Conservation (phyloP, 2,888 invertebrate species). For the Zygaena filipendulae region DNA sequence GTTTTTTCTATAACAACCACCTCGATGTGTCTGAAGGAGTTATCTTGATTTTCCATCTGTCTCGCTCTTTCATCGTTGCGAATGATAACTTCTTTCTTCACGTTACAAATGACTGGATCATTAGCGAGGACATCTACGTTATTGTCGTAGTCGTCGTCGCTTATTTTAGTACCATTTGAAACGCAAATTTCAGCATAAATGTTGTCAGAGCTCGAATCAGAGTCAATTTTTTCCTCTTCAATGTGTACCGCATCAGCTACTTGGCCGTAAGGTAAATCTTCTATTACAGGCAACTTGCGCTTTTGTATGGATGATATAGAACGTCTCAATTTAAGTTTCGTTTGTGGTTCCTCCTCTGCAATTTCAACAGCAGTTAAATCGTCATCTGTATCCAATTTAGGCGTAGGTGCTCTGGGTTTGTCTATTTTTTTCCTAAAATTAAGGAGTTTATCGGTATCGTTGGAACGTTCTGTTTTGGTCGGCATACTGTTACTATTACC, state of each 20-base stretch:
- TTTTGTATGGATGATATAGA: conserved; percentile 66
- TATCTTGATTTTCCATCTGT: conserved; percentile 56
- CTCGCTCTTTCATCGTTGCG: conserved; percentile 57
- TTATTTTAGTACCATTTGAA: conserved; percentile 40
- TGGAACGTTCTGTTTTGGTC: conserved; percentile 50
- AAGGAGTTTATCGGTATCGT: conserved; percentile 41
- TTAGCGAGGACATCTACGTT: conserved; percentile 53
- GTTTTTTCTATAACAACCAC: conserved; percentile 64
- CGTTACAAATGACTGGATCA: conserved; percentile 60
- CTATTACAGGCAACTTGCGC: conserved; percentile 64
- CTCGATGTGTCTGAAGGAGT: conserved; percentile 61
- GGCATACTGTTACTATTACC: conserved; percentile 63
- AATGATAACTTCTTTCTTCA: conserved; percentile 57
- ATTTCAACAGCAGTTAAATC: conserved; percentile 46
- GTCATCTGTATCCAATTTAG: conserved; percentile 51
- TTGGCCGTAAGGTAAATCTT: conserved; percentile 77
- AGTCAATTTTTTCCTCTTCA: conserved; percentile 51
- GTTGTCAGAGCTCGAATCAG: conserved; percentile 66
- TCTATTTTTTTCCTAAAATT: conserved; percentile 62
- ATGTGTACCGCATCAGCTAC: conserved; percentile 72
- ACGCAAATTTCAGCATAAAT: conserved; percentile 78
- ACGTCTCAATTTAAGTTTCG: conserved; percentile 59
- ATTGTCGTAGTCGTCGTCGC: conserved; percentile 55
- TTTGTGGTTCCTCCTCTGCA: conserved; percentile 48
- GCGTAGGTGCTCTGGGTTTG: conserved; percentile 58